Evolutionary conservation across 2,888 invertebrate species (phyloP).

Genomic region (Dynastes hyllus): DNA sequence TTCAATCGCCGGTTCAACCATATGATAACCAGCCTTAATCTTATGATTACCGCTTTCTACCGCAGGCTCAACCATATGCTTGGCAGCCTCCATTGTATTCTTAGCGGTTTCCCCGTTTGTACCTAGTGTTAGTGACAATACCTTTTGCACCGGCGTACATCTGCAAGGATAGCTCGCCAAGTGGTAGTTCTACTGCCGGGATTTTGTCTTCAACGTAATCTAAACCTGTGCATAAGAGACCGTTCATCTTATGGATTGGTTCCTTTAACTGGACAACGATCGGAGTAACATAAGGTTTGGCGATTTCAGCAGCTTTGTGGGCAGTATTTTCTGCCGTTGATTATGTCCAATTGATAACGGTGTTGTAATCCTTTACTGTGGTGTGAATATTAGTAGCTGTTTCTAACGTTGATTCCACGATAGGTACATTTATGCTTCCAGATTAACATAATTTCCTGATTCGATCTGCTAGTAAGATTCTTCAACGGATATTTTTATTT

Average conservation of each 20-base stretch:
- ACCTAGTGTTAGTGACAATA: constrained; percentile 66
- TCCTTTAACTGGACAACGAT: constrained; percentile 73
- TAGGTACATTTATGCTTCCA: constrained; percentile 75
- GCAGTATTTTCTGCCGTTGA: constrained; percentile 74
- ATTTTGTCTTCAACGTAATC: constrained; percentile 74
- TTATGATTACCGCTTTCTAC: constrained; percentile 55
- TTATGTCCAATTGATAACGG: constrained; percentile 74
- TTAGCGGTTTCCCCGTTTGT: constrained; percentile 64
- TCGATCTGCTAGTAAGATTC: constrained; percentile 50
- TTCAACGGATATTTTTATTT: constrained; percentile 56
- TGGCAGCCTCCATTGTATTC: constrained; percentile 59
- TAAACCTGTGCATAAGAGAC: constrained; percentile 74
- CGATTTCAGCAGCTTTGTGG: constrained; percentile 73
- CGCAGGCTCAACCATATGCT: constrained; percentile 57
- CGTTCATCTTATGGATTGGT: constrained; percentile 74
- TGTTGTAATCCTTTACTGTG: constrained; percentile 75
- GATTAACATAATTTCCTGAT: constrained; percentile 60
- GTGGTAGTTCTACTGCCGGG: constrained; percentile 74
- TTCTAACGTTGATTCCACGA: constrained; percentile 75
- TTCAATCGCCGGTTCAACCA: constrained; percentile 59
- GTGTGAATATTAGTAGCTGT: constrained; percentile 75
- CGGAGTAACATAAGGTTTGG: constrained; percentile 72
- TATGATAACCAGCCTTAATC: constrained; percentile 60
- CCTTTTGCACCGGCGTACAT: constrained; percentile 69
- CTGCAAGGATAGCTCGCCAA: constrained; percentile 70